Base-by-base conservation (phyloP, 2,113 vertebrate genomes). In the Papio anubis region DNA sequence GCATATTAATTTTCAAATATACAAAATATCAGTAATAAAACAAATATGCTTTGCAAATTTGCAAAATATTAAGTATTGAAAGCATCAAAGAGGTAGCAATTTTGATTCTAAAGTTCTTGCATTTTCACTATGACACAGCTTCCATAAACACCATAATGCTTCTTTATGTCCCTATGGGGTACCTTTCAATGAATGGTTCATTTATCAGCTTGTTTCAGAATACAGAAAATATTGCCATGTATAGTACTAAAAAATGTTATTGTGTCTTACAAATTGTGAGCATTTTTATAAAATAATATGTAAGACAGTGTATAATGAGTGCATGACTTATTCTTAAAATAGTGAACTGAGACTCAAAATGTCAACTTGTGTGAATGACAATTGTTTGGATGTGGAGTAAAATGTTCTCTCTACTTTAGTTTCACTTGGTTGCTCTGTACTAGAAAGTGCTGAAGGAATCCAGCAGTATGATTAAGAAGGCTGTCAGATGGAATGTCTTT, bases 401-500 rank as follows among this genome's bases (percentile, higher is more conserved):
- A 96, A 57, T 97, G 72, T 81, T 81, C 27, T 57, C 12, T 94
- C 52, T 45, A 21, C 21, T 68, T 97, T 30, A 78, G 52, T 86
- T 90, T 76, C 32, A 76, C 38, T 88, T 95, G 8, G 18, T 57
- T 92, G 16, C 59, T 94, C 45, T 81, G 6, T 66, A 32, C 88
- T 57, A 90, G 50, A 18, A 80, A 95, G 32, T 14, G 8, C 30
- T 87, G n/a, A 14, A 73, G 32, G 50, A 43, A 92, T 55, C 40
- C 27, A 52, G 27, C 17, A 73, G 35, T 30, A n/a, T 70, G 55
- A 76, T 75, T 55, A 83, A 80, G 50, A 84, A 89, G 21, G 50
- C 9, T 92, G 68, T 68, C 57, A 45, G 43, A 84, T 73, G 4
- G 38, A 89, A 27, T 89, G 27, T 70, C 35, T 86, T 70, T 32